These are phyloP conservation scores for Chiloscyllium plagiosum DNA, from an alignment of 2,113 vertebrate genomes.

Conservation along the genomic window DNA sequence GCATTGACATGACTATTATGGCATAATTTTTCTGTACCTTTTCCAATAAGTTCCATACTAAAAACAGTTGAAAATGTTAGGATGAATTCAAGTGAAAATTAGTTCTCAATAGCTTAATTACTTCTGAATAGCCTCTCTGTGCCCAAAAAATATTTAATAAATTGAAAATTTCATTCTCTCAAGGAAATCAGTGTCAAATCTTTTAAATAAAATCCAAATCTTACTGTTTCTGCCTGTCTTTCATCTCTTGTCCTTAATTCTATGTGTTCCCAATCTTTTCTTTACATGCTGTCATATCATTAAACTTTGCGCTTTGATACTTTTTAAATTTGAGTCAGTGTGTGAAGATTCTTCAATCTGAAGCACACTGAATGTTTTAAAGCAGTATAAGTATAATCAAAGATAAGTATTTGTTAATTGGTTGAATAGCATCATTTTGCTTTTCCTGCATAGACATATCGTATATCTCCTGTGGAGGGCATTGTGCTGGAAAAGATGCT, in stretches of 20 bases:
- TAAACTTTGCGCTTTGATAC: not conserved
- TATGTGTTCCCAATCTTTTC: not conserved
- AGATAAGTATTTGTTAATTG: not conserved
- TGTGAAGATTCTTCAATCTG: not conserved
- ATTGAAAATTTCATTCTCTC: not conserved
- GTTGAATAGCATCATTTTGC: not conserved
- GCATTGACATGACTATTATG: not conserved
- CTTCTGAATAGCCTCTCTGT: not conserved
- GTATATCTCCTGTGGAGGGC: not conserved
- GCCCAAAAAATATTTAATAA: not conserved
- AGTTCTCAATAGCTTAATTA: not conserved
- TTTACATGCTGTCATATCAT: not conserved
- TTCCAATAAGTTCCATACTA: not conserved
- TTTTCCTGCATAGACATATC: not conserved
- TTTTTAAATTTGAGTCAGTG: not conserved
- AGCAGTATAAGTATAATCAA: not conserved
- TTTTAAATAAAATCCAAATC: not conserved
- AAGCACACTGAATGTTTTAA: not conserved
- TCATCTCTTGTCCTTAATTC: not conserved
- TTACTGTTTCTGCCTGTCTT: not conserved
- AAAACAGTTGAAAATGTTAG: not conserved
- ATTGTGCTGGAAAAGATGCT: not conserved
- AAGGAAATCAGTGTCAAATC: not conserved
- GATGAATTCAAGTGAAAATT: not conserved
- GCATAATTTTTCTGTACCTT: not conserved